phyloP scores from a whole-genome alignment of 2,888 invertebrate genomes.

The Dyspetes luteomarginatus region DNA sequence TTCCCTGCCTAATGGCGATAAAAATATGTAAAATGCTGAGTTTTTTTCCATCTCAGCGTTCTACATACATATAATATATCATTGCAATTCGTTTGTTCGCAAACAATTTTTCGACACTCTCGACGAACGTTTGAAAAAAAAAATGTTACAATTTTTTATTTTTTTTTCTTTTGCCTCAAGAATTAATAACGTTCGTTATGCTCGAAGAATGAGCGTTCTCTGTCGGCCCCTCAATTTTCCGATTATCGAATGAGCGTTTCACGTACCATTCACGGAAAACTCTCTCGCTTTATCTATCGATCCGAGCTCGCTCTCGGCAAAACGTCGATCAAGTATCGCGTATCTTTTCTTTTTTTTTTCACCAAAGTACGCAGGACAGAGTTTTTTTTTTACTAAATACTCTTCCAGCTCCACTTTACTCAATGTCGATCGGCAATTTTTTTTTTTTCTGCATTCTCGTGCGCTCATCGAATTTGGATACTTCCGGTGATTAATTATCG shows the following conservation, averaged over 20 bases:
- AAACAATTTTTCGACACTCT: constrained; percentile 23
- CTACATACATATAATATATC: constrained; percentile 35
- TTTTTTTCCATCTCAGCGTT: constrained; percentile 26
- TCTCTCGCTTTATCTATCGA: no score
- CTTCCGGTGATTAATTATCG: constrained; percentile 18
- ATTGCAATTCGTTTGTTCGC: constrained; percentile 40
- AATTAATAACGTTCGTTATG: constrained; percentile 16
- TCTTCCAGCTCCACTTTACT: constrained; percentile 5
- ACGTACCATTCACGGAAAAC: constrained; percentile 37
- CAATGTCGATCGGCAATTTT: constrained; percentile 33
- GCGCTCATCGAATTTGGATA: constrained; percentile 14
- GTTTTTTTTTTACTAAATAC: background rate
- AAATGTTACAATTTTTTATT: background rate
- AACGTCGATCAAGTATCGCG: background rate
- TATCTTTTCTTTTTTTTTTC: background rate
- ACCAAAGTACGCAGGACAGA: background rate
- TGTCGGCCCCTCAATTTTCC: background rate
- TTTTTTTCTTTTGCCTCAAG: background rate
- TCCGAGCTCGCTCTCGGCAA: background rate
- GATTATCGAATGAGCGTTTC: constrained; percentile 41
- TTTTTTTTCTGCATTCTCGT: constrained; percentile 21
- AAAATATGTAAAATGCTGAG: constrained; percentile 74
- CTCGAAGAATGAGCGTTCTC: background rate
- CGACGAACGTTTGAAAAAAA: background rate
- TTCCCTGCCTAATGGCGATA: constrained; percentile 65